Conservation (phyloP, 35 echinoderm and acorn worm genomes). For the Ophiothrix spiculata region DNA sequence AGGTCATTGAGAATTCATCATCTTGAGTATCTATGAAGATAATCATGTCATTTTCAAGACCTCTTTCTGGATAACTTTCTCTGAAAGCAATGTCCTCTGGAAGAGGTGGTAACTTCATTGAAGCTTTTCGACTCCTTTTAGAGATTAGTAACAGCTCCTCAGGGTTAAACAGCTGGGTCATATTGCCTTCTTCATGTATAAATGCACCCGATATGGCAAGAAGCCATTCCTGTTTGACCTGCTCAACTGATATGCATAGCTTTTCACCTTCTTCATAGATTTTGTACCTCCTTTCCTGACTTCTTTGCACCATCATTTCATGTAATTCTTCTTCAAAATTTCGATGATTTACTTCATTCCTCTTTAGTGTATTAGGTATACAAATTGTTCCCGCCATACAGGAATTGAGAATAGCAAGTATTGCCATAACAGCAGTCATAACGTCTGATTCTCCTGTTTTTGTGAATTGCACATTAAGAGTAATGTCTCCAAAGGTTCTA, state of each 20-base stretch:
- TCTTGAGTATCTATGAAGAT: neutral
- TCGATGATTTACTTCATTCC: neutral
- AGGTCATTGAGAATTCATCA: neutral
- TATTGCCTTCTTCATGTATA: neutral
- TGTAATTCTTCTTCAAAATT: neutral
- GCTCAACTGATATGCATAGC: neutral
- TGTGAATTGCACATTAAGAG: too few relatives aligned
- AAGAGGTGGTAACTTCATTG: neutral
- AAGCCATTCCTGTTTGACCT: neutral
- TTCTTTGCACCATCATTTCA: neutral
- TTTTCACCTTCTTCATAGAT: neutral
- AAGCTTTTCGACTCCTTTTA: too few relatives aligned
- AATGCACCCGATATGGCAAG: neutral
- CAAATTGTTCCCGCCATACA: neutral
- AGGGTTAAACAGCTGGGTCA: neutral
- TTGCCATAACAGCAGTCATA: too few relatives aligned
- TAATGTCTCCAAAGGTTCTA: too few relatives aligned
- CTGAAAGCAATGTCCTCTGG: neutral
- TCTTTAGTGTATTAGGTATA: neutral
- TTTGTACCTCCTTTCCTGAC: neutral
- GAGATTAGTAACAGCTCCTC: neutral
- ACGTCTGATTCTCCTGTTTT: too few relatives aligned
- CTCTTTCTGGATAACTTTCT: neutral
- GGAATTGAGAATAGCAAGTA: neutral
- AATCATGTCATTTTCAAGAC: neutral